Evolutionary conservation across 2,888 invertebrate species (phyloP), one percentile per base, ranked within the genome.

Genomic region (Eugnorisma glareosa): DNA sequence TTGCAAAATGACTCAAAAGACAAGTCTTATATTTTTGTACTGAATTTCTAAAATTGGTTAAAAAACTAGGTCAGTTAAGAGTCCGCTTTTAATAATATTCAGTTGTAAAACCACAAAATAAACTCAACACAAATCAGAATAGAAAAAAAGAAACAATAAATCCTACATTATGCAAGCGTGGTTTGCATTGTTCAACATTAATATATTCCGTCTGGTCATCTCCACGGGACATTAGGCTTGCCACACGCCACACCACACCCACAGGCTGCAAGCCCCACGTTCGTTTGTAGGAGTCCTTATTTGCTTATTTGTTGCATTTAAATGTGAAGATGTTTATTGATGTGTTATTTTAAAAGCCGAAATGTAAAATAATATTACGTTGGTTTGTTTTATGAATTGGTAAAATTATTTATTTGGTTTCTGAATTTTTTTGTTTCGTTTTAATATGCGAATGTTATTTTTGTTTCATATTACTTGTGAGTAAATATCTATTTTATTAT

Each of bases 191-290:
- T 88, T 88, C 82, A 85, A 86, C 86, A 84, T 89, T 92, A 90
- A 93, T 92, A 89, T 91, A 92, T 92, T 91, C 89, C 85, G 85
- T 87, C 86, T 88, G 90, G 88, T 85, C 86, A 87, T 87, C 86
- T 87, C 84, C 82, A 86, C 85, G 90, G 87, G 86, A 90, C 90
- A 91, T 92, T 91, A 91, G 86, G 73, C 86, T 83, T 81, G 81
- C 82, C 86, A 77, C 83, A 74, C 83, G 81, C 75, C 75, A 63
- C 66, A 66, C 81, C 75, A 79, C 75, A 54, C 63, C 21, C 10
- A 48, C 68, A 51, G n/a, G 67, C 72, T 79, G 43, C 51, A 79
- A 76, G 61, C 54, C 48, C 75, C 68, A 79, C 83, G 75, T 78
- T 83, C 68, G 48, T 75, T 69, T 67, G 69, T 24, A 61, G 48